phyloP scores from a whole-genome alignment of 2,888 invertebrate species.

The Pinctada fucata region DNA sequence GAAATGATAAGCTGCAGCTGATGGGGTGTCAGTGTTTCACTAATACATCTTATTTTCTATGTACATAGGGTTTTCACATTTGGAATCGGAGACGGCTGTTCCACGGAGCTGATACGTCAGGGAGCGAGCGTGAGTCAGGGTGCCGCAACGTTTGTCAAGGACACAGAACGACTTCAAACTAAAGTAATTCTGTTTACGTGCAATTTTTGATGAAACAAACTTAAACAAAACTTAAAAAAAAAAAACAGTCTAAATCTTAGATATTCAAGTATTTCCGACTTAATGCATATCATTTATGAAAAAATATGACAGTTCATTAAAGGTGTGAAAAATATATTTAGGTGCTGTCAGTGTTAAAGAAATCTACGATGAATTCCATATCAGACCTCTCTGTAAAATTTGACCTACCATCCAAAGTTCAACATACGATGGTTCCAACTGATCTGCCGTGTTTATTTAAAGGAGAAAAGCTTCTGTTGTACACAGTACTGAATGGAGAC shows the following conservation, averaged over 20 bases:
- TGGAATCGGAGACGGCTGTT: slow-evolving; percentile 73
- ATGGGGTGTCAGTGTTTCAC: too few relatives aligned
- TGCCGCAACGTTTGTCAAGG: slow-evolving; percentile 70
- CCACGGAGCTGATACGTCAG: slow-evolving; percentile 71
- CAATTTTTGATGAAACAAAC: too few relatives aligned
- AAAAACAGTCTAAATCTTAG: too few relatives aligned
- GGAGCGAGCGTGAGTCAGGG: slow-evolving; percentile 74
- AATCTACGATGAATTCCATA: slow-evolving; percentile 18
- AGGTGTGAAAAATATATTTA: background rate
- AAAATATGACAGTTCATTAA: too few relatives aligned
- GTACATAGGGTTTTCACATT: slow-evolving; percentile 57
- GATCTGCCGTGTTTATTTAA: slow-evolving; percentile 23
- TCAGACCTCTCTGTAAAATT: slow-evolving; percentile 20
- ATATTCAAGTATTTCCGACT: too few relatives aligned
- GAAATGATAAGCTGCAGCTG: too few relatives aligned
- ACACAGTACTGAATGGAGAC: slow-evolving; percentile 23
- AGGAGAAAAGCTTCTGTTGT: slow-evolving; percentile 32
- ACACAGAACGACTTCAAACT: slow-evolving; percentile 46
- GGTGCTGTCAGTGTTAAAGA: slow-evolving; percentile 33
- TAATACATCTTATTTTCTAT: too few relatives aligned
- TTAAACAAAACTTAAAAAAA: too few relatives aligned
- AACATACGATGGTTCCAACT: slow-evolving; percentile 15
- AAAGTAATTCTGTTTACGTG: slow-evolving; percentile 36
- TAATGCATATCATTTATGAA: too few relatives aligned
- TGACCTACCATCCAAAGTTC: slow-evolving; percentile 19